Evolutionary conservation across 1,140 invertebrate species (phyloP).

Genomic region (Campoletis sonorensis): DNA sequence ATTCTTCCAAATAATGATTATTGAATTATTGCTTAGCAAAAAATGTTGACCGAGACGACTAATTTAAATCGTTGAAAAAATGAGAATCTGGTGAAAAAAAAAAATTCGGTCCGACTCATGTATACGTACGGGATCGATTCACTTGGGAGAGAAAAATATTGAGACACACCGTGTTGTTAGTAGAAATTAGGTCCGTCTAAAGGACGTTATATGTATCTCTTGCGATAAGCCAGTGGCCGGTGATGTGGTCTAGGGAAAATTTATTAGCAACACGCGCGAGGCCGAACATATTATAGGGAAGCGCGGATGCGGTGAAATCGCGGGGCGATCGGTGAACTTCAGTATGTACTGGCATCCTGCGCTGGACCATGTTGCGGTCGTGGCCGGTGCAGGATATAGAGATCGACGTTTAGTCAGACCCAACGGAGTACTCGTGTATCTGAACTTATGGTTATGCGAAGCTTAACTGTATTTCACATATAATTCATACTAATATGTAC

Average conservation of each 20-base stretch:
- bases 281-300: slow-evolving; percentile 53
- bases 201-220: background rate
- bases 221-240: background rate
- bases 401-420: slow-evolving; percentile 53
- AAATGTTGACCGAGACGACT: no score
- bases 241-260: slow-evolving; percentile 50
- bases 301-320: slow-evolving; percentile 5
- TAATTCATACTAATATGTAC: slow-evolving; percentile 1
- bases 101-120: no score
- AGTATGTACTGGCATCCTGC: slow-evolving; percentile 56
- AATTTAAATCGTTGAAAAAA: no score
- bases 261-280: slow-evolving; percentile 57
- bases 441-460: slow-evolving; percentile 58
- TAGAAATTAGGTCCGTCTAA: background rate
- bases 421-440: slow-evolving; percentile 44
- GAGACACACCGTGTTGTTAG: background rate
- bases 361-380: slow-evolving; percentile 64
- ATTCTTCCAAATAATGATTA: no score
- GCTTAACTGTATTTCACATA: slow-evolving; percentile 34
- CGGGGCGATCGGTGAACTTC: slow-evolving; percentile 1
- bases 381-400: slow-evolving; percentile 61
- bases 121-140: no score
- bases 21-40: no score
- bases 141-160: background rate
- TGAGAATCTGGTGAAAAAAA: no score